Evolutionary conservation across 2,888 invertebrate genomes (phyloP), one percentile per base, ranked within the genome.

Genomic region (Terebella lapidaria): DNA sequence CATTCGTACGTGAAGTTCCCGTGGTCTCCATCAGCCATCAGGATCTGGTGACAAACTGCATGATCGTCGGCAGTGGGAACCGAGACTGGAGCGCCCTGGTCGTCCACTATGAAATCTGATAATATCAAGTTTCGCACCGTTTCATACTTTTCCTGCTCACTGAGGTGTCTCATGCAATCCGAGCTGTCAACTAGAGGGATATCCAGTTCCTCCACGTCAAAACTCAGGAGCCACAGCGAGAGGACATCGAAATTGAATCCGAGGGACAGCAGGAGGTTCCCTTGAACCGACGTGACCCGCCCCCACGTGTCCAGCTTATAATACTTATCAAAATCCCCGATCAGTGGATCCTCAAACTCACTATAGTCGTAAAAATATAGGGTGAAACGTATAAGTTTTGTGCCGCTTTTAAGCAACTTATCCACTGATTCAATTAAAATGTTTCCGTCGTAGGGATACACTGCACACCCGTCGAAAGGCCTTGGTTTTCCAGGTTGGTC

Each of bases 211-310:
- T 74, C 70, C 10, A 76, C 73, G 2, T 76, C 76, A 18, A 75
- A 74, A 2, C 53, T 71, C 26, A 79, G 65, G 46, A 77, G 71
- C 29, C 70, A 64, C 63, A 78, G 65, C 1, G 76, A 77, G 3
- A 76, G 62, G 2, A 76, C 70, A 35, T 75, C 75, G 60, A 75
- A 77, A 64, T 77, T 73, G 61, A 78, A 77, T 1, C 75, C 71
- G 54, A 79, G 62, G 58, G 76, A 72, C 25, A 79, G 67, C 47
- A 79, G 61, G 1, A 74, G 75, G 28, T 72, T 67, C 1, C 77
- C 78, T 57, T 79, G 77, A n/a, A 67, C 67, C 5, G 70, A 72
- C 25, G 70, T 64, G 0, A 74, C 75, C n/a, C 74, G 67, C 51
- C 72, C 71, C 77, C 77, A 78, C 26, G 68, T 60, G 68, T 71